Conservation (phyloP, 2,797 vertebrate genomes). For the Lithobates sylvaticus region DNA sequence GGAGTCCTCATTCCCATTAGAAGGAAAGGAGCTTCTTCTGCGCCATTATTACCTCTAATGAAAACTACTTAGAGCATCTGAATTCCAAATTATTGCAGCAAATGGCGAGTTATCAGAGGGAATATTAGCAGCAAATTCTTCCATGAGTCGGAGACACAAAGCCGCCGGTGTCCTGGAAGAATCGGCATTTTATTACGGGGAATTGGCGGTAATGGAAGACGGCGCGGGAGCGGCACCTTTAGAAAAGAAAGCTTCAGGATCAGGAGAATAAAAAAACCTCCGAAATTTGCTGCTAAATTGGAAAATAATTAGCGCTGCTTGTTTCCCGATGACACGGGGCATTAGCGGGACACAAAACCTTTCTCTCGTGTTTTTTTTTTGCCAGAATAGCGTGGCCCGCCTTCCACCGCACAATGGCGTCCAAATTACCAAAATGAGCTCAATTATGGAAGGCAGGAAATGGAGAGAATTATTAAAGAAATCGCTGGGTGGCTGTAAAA, state of each 20-base stretch:
- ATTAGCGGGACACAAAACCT: conserved; percentile 45
- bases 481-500: conserved; percentile 25
- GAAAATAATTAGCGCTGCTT: conserved; percentile 56
- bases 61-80: neutral
- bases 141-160: neutral
- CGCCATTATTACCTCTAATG: conserved; percentile 37
- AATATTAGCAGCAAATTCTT: conserved; percentile 27
- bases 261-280: conserved; percentile 13
- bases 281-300: conserved; percentile 48
- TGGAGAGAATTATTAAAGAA: conserved; percentile 59
- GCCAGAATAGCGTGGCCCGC: conserved; percentile 16
- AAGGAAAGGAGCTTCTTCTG: neutral
- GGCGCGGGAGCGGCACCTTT: conserved; percentile 4
- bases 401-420: conserved; percentile 8
- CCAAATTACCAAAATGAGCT: conserved; percentile 60
- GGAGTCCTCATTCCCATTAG: neutral
- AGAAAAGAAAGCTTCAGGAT: neutral
- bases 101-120: conserved; percentile 20
- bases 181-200: conserved; percentile 8
- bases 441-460: conserved; percentile 54
- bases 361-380: neutral
- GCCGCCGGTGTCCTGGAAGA: neutral
- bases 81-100: conserved; percentile 19
- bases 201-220: conserved; percentile 11
- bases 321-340: conserved; percentile 33